Conservation (phyloP, 2,888 invertebrate species). For the Hirudinaria manillensis region DNA sequence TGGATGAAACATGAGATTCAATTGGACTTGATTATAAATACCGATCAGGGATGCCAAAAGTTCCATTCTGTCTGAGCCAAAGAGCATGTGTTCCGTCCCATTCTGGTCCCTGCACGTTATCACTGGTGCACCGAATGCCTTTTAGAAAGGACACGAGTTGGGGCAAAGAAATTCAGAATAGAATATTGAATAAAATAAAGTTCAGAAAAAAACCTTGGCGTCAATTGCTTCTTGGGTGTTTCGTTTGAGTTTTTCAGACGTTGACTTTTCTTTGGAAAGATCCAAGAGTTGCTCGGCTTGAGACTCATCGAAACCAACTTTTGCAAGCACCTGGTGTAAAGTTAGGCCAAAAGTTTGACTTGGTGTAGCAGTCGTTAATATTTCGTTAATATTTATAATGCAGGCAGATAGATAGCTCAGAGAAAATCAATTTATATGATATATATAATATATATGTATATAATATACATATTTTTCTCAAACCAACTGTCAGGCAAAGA, state of each 20-base stretch:
- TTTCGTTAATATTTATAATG: no score
- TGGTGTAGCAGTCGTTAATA: background rate
- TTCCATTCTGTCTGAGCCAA: slow-evolving; percentile 55
- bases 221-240: slow-evolving; percentile 14
- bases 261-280: background rate
- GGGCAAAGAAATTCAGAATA: no score
- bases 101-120: slow-evolving; percentile 49
- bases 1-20: background rate
- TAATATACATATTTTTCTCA: no score
- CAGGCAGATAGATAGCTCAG: no score
- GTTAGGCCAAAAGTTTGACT: background rate
- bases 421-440: no score
- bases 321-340: background rate
- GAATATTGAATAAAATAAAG: background rate
- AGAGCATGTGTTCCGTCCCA: slow-evolving; percentile 48
- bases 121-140: slow-evolving; percentile 49
- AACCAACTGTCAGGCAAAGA: no score
- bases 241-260: slow-evolving; percentile 1
- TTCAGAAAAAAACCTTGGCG: background rate
- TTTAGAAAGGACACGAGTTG: background rate
- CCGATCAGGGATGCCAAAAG: slow-evolving; percentile 50
- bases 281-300: background rate
- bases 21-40: background rate
- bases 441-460: no score
- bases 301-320: slow-evolving; percentile 7